Base-by-base conservation (phyloP, 2,888 invertebrate genomes). In the Yponomeuta malinellus region DNA sequence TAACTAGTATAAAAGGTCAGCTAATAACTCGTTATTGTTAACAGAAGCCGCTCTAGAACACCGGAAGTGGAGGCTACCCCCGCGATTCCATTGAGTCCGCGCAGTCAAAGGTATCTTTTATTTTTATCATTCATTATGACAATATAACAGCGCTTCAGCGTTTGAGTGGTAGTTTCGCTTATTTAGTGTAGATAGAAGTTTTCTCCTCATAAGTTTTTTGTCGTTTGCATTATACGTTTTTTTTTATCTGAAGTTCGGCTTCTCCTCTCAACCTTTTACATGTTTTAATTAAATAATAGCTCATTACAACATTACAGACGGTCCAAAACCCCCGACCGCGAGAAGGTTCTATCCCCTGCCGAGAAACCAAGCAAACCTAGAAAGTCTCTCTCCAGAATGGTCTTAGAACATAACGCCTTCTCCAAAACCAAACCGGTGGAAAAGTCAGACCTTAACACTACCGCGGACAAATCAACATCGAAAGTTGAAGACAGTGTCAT, bases 381-480 rank as follows among this genome's bases (percentile, higher is more conserved):
- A 71, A 92, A 89, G 75, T 85, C 92, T 0, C 77, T 93, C 2
- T 87, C 90, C 0, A 82, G 92, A 73, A 78, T 88, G 33, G 92
- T 92, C 0, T 74, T 93, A 65, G 92, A 92, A 81, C 85, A 89
- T 5, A 93, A 92, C 71, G 78, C 90, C 0, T 88, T 89, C 68
- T 84, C 89, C 4, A 90, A 88, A 83, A 83, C 86, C 0, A 90
- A 88, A 74, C 77, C 78, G 31, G 37, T 76, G 9, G 88, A 88
- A 48, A 77, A 79, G 43, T 71, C 75, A 0, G 83, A 85, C 71
- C 15, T 59, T 1, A 68, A 72, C n/a, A 75, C 77, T 72, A 71
- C 72, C 2, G 37, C 68, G 0, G 84, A 83, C n/a, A 64, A 70
- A 10, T 70, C 64, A 48, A 29, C 63, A 66, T 23, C 63, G 52